A percentile compares a stretch with the other conserved stretches of the same genome.
These are phyloP conservation scores for Struthio camelus DNA, from an alignment of 2,113 vertebrate genomes.

Conservation along the genomic window DNA sequence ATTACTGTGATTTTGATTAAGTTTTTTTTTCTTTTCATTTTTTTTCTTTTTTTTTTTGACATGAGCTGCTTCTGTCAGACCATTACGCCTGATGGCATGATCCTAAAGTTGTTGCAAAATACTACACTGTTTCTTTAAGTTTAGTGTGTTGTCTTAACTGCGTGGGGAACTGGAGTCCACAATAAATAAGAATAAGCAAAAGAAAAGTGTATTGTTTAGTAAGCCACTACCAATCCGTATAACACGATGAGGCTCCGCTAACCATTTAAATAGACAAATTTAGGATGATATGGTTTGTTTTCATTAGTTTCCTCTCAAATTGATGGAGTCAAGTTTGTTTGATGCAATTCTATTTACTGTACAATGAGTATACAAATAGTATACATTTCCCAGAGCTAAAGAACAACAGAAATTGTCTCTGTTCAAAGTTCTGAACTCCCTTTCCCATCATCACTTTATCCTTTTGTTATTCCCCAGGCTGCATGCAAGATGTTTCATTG, in stretches of 20 bases:
- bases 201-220: neutral
- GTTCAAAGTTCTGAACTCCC: neutral
- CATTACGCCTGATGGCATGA: neutral
- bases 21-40: too few species aligned
- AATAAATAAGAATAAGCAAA: neutral
- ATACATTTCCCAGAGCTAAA: neutral
- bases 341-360: neutral
- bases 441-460: neutral
- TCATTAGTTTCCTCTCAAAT: neutral
- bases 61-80: neutral
- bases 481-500: neutral
- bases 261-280: neutral
- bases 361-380: neutral
- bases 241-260: neutral
- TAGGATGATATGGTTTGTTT: neutral
- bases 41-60: too few species aligned
- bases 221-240: neutral
- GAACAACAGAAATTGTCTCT: neutral
- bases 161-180: neutral
- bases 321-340: neutral
- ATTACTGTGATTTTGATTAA: constrained; percentile 18
- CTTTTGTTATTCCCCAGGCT: neutral
- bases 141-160: neutral
- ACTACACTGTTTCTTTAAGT: neutral
- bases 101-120: neutral